Conservation (phyloP, 1,140 invertebrate genomes). For the Bathynomus jamesi region DNA sequence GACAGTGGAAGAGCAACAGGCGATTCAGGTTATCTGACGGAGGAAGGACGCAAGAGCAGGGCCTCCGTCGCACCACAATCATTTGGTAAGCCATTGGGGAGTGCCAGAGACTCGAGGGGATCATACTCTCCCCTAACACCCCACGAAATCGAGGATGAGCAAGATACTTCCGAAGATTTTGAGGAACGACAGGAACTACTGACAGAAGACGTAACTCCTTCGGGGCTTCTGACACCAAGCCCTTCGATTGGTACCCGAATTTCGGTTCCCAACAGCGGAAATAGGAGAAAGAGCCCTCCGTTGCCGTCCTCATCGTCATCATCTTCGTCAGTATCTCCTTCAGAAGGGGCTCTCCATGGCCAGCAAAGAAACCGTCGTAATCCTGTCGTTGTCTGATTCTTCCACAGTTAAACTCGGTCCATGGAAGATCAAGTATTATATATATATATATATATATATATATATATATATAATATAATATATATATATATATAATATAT, state of each 20-base stretch:
- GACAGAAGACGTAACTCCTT: not conserved
- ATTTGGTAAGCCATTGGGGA: conserved; percentile 17
- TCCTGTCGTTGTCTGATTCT: not conserved
- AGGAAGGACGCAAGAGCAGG: conserved; percentile 55
- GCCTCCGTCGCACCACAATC: conserved; percentile 44
- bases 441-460: not conserved
- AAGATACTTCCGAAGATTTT: not conserved
- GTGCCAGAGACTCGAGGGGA: not conserved
- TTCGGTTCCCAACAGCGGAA: not conserved
- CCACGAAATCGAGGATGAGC: conserved; percentile 16
- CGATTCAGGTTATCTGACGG: conserved; percentile 33
- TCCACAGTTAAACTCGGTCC: too few species aligned
- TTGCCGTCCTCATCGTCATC: not conserved
- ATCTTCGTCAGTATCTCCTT: not conserved
- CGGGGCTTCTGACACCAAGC: not conserved
- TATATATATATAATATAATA: not conserved
- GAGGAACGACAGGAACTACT: not conserved
- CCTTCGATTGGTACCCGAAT: not conserved
- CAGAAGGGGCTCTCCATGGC: not conserved
- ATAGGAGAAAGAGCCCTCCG: not conserved
- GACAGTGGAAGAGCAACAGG: conserved; percentile 30
- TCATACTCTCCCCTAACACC: conserved; percentile 38
- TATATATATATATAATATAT: not conserved
- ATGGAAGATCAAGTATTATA: not conserved
- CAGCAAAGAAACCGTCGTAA: not conserved